These are phyloP conservation scores for Terebella lapidaria DNA, from an alignment of 2,888 invertebrate genomes.

Conservation along the genomic window DNA sequence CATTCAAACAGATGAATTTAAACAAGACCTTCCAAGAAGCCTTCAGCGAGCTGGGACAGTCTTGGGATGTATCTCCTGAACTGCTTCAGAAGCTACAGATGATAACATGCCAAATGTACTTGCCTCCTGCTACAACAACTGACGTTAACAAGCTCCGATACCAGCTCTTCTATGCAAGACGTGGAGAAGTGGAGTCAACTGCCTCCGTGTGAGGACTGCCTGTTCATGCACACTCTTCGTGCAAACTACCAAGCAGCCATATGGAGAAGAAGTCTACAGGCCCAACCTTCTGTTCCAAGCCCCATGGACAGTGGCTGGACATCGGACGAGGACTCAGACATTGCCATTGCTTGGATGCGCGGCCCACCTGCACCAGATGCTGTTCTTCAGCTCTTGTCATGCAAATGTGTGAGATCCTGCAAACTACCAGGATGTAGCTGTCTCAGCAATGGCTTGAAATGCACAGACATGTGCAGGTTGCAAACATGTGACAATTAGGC, in stretches of 20 bases:
- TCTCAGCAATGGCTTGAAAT: no score
- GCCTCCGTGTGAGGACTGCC: not conserved
- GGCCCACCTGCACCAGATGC: not conserved
- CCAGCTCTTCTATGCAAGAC: not conserved
- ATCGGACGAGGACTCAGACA: not conserved
- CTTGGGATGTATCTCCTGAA: not conserved
- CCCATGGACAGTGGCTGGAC: not conserved
- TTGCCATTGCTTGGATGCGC: not conserved
- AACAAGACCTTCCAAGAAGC: not conserved
- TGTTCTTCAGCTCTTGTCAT: not conserved
- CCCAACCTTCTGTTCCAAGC: not conserved
- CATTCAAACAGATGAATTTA: not conserved
- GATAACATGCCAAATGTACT: not conserved
- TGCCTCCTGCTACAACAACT: not conserved
- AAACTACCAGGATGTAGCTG: no score
- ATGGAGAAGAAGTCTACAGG: not conserved
- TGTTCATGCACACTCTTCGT: not conserved
- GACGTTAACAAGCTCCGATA: not conserved
- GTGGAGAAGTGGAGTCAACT: not conserved
- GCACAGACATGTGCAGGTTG: constrained; percentile 3
- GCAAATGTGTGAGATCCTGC: no score
- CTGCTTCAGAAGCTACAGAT: not conserved
- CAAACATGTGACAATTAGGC: constrained; percentile 1
- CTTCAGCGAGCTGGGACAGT: not conserved
- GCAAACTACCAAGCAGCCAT: not conserved